phyloP scores from a whole-genome alignment of 2,113 vertebrate species.

The Podarcis raffonei region DNA sequence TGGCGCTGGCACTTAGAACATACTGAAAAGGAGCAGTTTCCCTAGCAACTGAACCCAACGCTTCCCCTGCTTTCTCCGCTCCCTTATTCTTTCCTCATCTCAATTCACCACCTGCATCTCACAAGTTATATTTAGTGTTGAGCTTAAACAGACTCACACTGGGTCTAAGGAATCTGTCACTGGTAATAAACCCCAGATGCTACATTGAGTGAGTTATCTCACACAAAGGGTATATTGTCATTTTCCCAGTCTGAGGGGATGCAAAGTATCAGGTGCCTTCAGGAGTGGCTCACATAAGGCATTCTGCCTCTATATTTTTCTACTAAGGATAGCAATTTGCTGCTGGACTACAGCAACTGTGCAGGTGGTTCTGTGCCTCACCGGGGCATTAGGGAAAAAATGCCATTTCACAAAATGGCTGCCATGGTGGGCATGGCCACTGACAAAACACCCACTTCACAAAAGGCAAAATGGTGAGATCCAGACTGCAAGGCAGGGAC shows the following conservation, averaged over 20 bases:
- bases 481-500: too few relatives aligned
- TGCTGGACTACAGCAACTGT: neutral
- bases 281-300: neutral
- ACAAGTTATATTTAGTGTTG: neutral
- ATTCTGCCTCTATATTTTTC: fast-evolving
- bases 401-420: too few relatives aligned
- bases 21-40: conserved; percentile 58
- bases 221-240: neutral
- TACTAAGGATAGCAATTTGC: neutral
- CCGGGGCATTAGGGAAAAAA: too few relatives aligned
- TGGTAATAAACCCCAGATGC: neutral
- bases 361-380: neutral
- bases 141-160: conserved; percentile 24
- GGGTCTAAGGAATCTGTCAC: neutral
- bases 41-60: conserved; percentile 49
- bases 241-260: neutral
- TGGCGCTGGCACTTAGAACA: conserved; percentile 39
- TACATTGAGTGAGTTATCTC: neutral
- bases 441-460: too few relatives aligned
- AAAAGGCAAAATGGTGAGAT: too few relatives aligned
- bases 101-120: conserved; percentile 48
- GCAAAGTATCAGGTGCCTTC: neutral
- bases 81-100: conserved; percentile 22
- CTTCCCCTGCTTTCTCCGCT: conserved; percentile 4
- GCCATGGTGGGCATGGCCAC: too few relatives aligned